phyloP scores from a whole-genome alignment of 2,888 invertebrate species.

The Alviniconcha strummeri region DNA sequence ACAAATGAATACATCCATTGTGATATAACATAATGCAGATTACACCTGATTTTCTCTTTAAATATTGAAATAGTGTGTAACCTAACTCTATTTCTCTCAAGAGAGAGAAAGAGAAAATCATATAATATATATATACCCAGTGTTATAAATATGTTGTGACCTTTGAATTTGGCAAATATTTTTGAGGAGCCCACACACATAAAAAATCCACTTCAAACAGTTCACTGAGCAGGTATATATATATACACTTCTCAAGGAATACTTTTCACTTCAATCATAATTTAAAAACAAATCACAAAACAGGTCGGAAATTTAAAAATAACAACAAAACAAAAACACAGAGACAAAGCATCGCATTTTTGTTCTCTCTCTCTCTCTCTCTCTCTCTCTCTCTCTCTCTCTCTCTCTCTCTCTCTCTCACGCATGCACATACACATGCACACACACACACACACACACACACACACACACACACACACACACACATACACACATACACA shows the following conservation, averaged over 20 bases:
- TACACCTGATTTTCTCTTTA: no score
- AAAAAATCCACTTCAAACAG: neutral
- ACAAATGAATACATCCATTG: no score
- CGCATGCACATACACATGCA: neutral
- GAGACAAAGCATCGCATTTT: neutral
- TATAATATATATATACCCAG: no score
- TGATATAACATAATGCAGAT: no score
- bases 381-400: neutral
- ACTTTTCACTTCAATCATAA: no score
- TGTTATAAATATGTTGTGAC: neutral
- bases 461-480: neutral
- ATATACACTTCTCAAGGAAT: no score
- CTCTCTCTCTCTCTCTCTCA: neutral
- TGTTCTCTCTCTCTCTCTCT: neutral
- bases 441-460: slow-evolving; percentile 8
- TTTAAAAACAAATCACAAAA: no score
- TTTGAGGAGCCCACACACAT: neutral
- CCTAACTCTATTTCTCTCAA: no score
- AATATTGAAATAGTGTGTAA: no score
- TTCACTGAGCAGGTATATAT: neutral
- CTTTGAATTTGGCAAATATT: neutral
- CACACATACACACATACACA: neutral
- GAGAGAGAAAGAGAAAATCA: no score
- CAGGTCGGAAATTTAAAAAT: no score
- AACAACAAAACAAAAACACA: neutral